phyloP scores from a whole-genome alignment of 1,140 invertebrate species.

The Euglossa dilemma region DNA sequence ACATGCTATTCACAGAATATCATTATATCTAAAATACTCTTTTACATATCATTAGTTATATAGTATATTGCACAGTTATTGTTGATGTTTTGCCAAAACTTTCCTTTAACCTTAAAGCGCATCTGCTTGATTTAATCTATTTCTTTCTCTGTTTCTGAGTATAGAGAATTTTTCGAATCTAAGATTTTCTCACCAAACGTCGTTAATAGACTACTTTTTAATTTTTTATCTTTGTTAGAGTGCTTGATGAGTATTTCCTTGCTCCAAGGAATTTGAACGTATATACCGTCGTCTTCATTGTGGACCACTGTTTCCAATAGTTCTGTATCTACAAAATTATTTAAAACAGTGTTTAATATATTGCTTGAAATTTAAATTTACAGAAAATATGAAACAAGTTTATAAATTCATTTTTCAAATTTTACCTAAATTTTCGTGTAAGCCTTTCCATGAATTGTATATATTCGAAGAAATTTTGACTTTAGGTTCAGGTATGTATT shows the following conservation, averaged over 20 bases:
- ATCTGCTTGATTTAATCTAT: too few species aligned
- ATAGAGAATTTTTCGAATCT: background rate
- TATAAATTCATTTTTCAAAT: background rate
- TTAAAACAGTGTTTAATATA: background rate
- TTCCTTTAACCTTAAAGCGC: background rate
- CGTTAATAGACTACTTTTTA: background rate
- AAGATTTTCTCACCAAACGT: background rate
- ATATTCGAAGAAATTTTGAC: slow-evolving; percentile 5
- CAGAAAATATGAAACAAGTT: background rate
- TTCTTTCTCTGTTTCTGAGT: background rate
- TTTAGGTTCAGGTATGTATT: slow-evolving; percentile 14
- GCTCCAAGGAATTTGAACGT: slow-evolving; percentile 35
- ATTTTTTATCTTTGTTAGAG: background rate
- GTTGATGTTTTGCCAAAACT: background rate
- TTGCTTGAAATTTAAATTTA: too few species aligned
- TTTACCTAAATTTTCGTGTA: slow-evolving; percentile 15
- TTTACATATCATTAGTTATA: background rate
- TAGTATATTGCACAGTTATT: background rate
- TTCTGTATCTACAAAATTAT: slow-evolving; percentile 29
- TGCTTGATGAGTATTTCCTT: slow-evolving; percentile 29
- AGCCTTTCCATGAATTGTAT: background rate
- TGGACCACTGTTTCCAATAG: slow-evolving; percentile 3
- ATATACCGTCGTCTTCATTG: slow-evolving; percentile 17
- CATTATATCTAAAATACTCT: background rate
- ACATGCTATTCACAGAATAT: slow-evolving; percentile 3